These are phyloP conservation scores for Gastrophryne carolinensis DNA, from an alignment of 2,797 vertebrate genomes.

Conservation along the genomic window DNA sequence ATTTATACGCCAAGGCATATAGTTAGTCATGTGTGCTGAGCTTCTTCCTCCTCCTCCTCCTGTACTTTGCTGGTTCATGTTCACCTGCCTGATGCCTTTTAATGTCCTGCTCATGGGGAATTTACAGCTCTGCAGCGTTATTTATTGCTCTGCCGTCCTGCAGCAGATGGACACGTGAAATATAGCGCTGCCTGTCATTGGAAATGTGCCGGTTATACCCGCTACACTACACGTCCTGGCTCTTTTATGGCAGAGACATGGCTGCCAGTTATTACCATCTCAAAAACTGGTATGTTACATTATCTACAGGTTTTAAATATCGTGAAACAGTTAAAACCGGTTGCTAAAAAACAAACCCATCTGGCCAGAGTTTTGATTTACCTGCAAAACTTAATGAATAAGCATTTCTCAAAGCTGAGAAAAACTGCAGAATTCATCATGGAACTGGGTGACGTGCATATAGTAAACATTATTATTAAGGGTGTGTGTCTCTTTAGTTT, in stretches of 20 bases:
- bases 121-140: conserved; percentile 42
- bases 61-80: background rate
- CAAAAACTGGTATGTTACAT: background rate
- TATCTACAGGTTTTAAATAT: too few species aligned
- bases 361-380: too few species aligned
- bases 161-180: conserved; percentile 48
- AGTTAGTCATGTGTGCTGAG: background rate
- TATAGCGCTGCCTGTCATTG: conserved; percentile 32
- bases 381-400: too few species aligned
- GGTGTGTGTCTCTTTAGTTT: too few species aligned
- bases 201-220: conserved; percentile 5
- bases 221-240: background rate
- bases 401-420: too few species aligned
- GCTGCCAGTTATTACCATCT: too few species aligned
- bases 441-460: too few species aligned
- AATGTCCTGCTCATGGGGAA: conserved; percentile 31
- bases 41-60: background rate
- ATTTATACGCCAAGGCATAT: background rate
- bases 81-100: conserved; percentile 35
- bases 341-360: too few species aligned
- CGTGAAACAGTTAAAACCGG: too few species aligned
- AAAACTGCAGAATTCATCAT: too few species aligned
- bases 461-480: too few species aligned
- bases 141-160: conserved; percentile 36
- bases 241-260: background rate